Evolutionary conservation across 2,888 invertebrate species (phyloP).

Genomic region (Agrotis segetum): DNA sequence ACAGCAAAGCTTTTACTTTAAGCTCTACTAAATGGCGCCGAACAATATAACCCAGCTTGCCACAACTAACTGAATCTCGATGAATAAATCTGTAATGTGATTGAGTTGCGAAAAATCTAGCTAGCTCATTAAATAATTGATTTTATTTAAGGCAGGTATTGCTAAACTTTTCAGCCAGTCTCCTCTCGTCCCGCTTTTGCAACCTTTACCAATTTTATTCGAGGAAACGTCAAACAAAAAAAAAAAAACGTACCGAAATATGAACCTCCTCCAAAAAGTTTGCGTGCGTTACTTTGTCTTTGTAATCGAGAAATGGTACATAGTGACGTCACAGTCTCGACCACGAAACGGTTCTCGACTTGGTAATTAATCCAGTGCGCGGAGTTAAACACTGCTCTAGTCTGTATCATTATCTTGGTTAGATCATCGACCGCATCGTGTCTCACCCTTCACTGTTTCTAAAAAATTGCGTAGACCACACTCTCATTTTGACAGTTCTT

Average conservation of each 20-base stretch:
- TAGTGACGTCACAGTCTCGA: conserved; percentile 48
- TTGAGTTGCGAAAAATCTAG: conserved; percentile 7
- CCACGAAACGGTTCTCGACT: conserved; percentile 46
- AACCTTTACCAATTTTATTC: conserved; percentile 24
- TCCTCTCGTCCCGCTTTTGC: conserved; percentile 18
- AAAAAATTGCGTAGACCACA: conserved; percentile 29
- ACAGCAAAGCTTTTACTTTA: neutral
- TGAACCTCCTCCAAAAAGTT: conserved; percentile 13
- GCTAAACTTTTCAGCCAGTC: conserved; percentile 23
- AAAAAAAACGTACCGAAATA: too few species aligned
- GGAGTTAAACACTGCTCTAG: conserved; percentile 46
- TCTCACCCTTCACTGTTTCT: conserved; percentile 49
- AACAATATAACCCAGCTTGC: neutral
- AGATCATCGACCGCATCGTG: conserved; percentile 67
- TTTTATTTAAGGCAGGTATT: conserved; percentile 11
- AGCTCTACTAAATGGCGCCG: neutral
- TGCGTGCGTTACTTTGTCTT: conserved; percentile 17
- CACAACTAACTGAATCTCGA: neutral
- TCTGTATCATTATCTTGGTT: conserved; percentile 63
- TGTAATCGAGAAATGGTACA: conserved; percentile 22
- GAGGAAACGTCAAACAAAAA: conserved; percentile 17
- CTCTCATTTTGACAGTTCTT: conserved; percentile 27
- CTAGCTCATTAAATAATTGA: conserved; percentile 16
- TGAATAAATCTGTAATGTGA: neutral
- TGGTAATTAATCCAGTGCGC: conserved; percentile 50